Percentiles rank a stretch among this genome's conserved stretches.
Conservation (phyloP, 2,888 invertebrate species). For the Laspeyria flexula region DNA sequence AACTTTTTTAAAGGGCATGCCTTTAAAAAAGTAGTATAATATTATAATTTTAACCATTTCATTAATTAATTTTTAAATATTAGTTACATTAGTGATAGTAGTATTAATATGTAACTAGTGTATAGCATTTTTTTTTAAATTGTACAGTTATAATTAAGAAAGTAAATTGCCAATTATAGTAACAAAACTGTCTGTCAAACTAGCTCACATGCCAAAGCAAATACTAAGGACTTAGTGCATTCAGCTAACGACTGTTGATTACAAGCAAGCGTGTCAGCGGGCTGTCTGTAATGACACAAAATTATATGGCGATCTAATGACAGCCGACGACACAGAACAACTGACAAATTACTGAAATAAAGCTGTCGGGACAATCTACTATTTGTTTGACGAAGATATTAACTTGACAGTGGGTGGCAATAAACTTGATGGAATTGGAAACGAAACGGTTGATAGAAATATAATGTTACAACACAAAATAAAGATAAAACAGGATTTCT, state of each 20-base stretch:
- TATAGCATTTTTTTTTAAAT: too few species aligned
- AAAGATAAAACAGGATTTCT: too few species aligned
- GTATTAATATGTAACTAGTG: too few species aligned
- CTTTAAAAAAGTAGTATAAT: too few species aligned
- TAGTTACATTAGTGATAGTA: too few species aligned
- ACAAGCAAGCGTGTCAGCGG: conserved; percentile 46
- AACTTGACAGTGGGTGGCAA: background rate
- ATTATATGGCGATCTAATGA: conserved; percentile 49
- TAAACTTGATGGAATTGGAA: background rate
- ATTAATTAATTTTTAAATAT: too few species aligned
- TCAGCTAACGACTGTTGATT: conserved; percentile 44
- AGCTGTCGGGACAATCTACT: conserved; percentile 20
- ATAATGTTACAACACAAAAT: background rate
- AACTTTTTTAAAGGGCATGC: too few species aligned
- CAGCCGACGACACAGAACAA: conserved; percentile 31
- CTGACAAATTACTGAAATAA: conserved; percentile 40
- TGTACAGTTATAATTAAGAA: too few species aligned
- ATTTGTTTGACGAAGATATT: background rate
- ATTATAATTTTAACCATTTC: too few species aligned
- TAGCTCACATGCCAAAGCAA: background rate
- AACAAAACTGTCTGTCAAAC: background rate
- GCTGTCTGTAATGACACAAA: conserved; percentile 47
- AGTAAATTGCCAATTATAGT: too few species aligned
- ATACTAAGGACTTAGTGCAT: conserved; percentile 20
- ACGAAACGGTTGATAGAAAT: too few species aligned